These are phyloP conservation scores for Pinctada fucata DNA, from an alignment of 2,888 invertebrate species.

Conservation along the genomic window DNA sequence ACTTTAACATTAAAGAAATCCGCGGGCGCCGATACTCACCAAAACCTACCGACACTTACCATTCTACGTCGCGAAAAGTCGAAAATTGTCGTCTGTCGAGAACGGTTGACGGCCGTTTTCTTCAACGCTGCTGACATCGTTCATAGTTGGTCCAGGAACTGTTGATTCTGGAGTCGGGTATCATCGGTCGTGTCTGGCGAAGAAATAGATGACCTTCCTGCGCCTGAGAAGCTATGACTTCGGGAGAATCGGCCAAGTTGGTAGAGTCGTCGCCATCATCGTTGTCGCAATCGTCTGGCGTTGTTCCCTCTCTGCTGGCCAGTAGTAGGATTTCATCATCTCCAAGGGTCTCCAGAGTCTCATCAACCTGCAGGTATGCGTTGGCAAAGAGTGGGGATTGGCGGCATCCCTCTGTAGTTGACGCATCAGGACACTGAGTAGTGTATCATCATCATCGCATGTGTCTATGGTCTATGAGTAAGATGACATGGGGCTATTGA, in stretches of 20 bases:
- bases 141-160: not conserved
- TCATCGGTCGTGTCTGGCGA: not conserved
- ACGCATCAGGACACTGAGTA: not conserved
- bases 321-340: not conserved
- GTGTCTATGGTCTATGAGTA: conserved; percentile 37
- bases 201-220: not conserved
- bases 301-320: not conserved
- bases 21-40: no score
- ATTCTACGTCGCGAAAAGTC: no score
- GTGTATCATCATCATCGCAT: conserved; percentile 1
- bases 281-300: no score
- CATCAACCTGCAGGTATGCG: conserved; percentile 1
- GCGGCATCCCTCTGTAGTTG: not conserved
- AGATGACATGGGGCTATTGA: conserved; percentile 11
- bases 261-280: no score
- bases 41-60: no score
- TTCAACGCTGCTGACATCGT: not conserved
- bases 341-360: not conserved
- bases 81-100: not conserved
- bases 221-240: not conserved
- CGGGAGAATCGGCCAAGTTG: not conserved
- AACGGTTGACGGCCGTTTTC: not conserved
- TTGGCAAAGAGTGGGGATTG: not conserved
- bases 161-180: not conserved
- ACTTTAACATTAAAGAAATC: no score